These are phyloP conservation scores for Cervus canadensis DNA, from an alignment of 2,113 vertebrate species.

Conservation along the genomic window DNA sequence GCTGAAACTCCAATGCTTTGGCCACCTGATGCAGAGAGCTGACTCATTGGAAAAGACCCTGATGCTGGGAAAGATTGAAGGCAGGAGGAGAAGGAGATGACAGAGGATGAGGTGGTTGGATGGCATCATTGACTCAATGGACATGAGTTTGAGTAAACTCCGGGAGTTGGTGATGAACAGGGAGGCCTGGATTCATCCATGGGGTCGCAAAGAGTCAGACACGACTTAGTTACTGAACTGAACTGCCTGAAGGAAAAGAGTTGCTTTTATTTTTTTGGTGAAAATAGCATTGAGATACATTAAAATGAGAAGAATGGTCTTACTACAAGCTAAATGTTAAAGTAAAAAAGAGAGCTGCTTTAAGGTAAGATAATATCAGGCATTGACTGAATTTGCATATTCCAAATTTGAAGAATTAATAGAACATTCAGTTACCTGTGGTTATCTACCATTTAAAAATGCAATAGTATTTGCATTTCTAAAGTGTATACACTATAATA, in stretches of 20 bases:
- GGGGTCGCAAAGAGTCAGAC: no score
- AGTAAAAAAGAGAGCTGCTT: neutral
- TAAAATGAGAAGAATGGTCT: neutral
- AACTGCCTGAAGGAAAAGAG: neutral
- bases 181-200: no score
- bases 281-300: neutral
- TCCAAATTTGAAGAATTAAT: neutral
- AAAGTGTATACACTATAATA: neutral
- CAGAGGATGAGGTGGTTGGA: no score
- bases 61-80: no score
- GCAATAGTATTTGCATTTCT: neutral
- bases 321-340: neutral
- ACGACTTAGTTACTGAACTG: neutral
- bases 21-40: neutral
- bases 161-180: no score
- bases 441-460: neutral
- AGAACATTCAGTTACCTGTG: neutral
- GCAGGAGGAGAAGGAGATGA: rapidly evolving
- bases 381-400: neutral
- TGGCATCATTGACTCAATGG: no score
- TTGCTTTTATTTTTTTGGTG: neutral
- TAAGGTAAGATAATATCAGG: neutral
- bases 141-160: no score
- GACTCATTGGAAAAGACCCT: no score
- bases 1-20: neutral